phyloP scores from a whole-genome alignment of 2,797 vertebrate species.

The Sebastiscus albofasciatus region DNA sequence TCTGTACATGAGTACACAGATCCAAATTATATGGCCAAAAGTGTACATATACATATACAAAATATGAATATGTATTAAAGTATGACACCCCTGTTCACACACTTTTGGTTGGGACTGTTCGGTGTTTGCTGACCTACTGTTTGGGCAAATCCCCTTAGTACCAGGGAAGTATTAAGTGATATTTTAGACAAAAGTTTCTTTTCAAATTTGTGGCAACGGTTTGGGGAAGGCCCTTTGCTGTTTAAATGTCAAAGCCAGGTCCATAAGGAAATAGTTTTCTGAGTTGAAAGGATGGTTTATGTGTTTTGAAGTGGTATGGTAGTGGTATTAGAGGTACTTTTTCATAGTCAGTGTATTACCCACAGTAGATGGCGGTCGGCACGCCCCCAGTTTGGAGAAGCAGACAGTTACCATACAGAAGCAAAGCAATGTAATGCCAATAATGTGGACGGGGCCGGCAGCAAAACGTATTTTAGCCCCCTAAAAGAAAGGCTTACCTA shows the following conservation, averaged over 20 bases:
- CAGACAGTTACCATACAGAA: no score
- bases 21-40: not conserved
- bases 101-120: not conserved
- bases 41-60: not conserved
- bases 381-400: fast-evolving
- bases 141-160: not conserved
- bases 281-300: no score
- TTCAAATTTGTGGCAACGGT: not conserved
- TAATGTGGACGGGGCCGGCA: no score
- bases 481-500: no score
- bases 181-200: not conserved
- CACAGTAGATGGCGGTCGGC: fast-evolving
- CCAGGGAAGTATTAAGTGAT: not conserved
- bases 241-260: not conserved
- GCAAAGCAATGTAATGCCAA: no score
- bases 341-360: no score
- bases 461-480: no score
- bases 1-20: not conserved
- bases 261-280: not conserved
- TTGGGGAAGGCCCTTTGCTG: not conserved
- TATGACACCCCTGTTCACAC: not conserved
- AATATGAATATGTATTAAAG: not conserved
- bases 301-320: no score
- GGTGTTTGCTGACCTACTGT: not conserved
- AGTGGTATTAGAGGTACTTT: no score